Base-by-base conservation (phyloP, 2,797 vertebrate genomes). In the Columba guinea region DNA sequence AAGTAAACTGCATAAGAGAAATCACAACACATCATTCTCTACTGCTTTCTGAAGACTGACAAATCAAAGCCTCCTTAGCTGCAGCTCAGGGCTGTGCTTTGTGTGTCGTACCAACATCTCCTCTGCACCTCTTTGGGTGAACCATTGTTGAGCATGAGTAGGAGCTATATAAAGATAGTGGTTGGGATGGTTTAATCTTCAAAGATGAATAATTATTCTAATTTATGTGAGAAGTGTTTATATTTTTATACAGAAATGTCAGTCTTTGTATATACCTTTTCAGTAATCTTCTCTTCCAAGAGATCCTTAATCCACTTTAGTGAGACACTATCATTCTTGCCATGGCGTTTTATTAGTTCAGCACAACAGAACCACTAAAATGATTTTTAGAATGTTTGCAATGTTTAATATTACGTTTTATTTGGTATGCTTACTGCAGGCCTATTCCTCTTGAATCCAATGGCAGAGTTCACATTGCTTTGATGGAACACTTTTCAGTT, bases 401-500 rank as follows among this genome's bases (percentile, higher is more conserved):
- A 19, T 24, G 21, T 89, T 73, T 84, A 65, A 19, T 55, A 10
- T 51, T 37, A 21, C 10, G 32, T 80, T 94, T 81, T 67, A 19
- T 89, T 64, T 75, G 17, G 6, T 82, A 27, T 63, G 34, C 59
- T 92, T 87, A 18, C 37, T 63, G 71, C 3, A 15, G 55, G 30
- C 5, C 20, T 73, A 11, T 62, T 82, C 30, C 10, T 87, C 52
- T 70, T 73, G 35, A 63, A 34, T 48, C 60, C 64, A 46, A 28
- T 77, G 49, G 21, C 71, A 83, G 48, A 77, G 13, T 73, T 93
- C 23, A 30, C 11, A 2, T 1, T 73, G 79, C 52, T 65, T 90
- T 76, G 64, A 83, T 48, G 41, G 32, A 86, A n/a, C 26, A 62
- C 60, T 82, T 83, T 92, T 56, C 82, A 84, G 49, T 67, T 75